These are phyloP conservation scores for Caenorhabditis afra DNA, from an alignment of 2,888 invertebrate genomes.

Conservation along the genomic window DNA sequence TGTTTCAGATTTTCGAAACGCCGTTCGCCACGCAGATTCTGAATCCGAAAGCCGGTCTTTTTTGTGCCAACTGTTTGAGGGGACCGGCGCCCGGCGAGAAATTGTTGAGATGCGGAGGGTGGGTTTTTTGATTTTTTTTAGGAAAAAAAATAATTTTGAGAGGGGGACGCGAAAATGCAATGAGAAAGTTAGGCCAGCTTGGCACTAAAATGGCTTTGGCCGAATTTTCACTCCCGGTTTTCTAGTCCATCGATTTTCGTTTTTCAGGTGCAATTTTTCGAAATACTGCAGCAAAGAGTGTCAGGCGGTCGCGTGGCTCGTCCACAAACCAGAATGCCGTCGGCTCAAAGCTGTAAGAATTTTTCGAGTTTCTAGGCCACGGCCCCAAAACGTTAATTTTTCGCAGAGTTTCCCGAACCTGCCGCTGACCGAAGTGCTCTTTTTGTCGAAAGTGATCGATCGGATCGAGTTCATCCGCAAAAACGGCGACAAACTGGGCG, in stretches of 20 bases:
- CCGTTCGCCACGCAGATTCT: conserved; percentile 77
- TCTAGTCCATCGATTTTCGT: not conserved
- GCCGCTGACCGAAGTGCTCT: conserved; percentile 79
- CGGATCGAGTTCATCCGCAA: conserved; percentile 73
- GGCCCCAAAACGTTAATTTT: conserved; percentile 1
- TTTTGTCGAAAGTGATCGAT: conserved; percentile 77
- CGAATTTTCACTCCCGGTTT: too few relatives aligned
- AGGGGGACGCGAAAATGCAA: too few relatives aligned
- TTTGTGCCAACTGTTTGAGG: conserved; percentile 77
- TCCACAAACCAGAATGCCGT: conserved; percentile 76
- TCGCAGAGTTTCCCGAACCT: conserved; percentile 77
- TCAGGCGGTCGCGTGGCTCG: conserved; percentile 75
- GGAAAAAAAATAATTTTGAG: too few relatives aligned
- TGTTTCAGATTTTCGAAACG: conserved; percentile 70
- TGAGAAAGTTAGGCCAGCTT: too few relatives aligned
- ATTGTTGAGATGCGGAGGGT: conserved; percentile 73
- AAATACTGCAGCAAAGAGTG: conserved; percentile 78
- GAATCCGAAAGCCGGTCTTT: conserved; percentile 70
- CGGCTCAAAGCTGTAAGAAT: conserved; percentile 73
- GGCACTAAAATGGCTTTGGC: too few relatives aligned
- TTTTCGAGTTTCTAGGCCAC: too few relatives aligned
- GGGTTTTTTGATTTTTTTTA: not conserved
- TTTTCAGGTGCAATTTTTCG: conserved; percentile 62
- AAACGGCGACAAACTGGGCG: conserved; percentile 74
- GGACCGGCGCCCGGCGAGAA: conserved; percentile 67